Conservation (phyloP, 1,140 invertebrate species). For the Cyclargus thomasi region DNA sequence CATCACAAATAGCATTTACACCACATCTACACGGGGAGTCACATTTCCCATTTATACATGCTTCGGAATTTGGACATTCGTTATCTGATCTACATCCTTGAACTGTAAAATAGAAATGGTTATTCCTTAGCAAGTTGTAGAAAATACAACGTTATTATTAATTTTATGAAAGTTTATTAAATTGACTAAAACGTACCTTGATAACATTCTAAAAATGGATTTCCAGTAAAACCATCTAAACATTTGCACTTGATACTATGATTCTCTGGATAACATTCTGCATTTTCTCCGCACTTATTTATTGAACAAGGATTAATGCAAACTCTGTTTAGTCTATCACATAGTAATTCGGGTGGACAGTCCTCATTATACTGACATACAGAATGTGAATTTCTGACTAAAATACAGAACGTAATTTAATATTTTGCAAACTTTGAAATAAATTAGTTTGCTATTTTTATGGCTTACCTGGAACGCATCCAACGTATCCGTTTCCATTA, state of each 20-base stretch:
- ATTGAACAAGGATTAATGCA: slow-evolving; percentile 90
- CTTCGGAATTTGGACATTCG: slow-evolving; percentile 82
- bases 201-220: slow-evolving; percentile 85
- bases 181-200: slow-evolving; percentile 60
- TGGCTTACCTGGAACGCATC: slow-evolving; percentile 83
- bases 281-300: slow-evolving; percentile 89
- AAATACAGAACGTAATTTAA: slow-evolving; percentile 31
- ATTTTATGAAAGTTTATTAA: neutral
- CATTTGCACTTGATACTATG: slow-evolving; percentile 88
- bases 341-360: slow-evolving; percentile 87
- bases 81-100: slow-evolving; percentile 81
- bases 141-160: neutral
- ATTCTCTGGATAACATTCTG: slow-evolving; percentile 85
- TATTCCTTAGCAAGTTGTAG: neutral
- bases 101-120: slow-evolving; percentile 56
- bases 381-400: slow-evolving; percentile 79
- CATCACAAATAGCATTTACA: slow-evolving; percentile 84
- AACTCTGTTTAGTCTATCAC: slow-evolving; percentile 86
- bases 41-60: slow-evolving; percentile 85
- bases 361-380: slow-evolving; percentile 94
- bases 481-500: slow-evolving; percentile 89
- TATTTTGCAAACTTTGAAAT: slow-evolving; percentile 17
- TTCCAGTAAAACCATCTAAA: slow-evolving; percentile 83
- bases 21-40: slow-evolving; percentile 86
- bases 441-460: slow-evolving; percentile 1